Base-by-base conservation (phyloP, 1,140 invertebrate genomes). In the Drosophila micromelanica region DNA sequence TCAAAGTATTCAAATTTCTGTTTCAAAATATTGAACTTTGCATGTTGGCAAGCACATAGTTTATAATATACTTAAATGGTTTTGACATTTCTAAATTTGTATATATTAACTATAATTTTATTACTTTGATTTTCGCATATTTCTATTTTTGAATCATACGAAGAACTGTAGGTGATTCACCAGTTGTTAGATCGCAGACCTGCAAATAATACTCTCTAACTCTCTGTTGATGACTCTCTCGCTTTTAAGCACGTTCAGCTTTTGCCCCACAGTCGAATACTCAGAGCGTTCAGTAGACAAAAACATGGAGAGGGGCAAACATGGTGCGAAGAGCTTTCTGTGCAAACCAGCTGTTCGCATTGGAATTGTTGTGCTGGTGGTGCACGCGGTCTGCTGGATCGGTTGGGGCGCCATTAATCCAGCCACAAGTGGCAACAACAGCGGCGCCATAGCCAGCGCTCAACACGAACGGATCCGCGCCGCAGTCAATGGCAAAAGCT, bases 381-480 rank as follows among this genome's bases (percentile, higher is more conserved):
- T 86, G 17, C 82, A 86, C 20, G 65, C 82, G 5, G 56, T 76
- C 2, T 78, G 71, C 32, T 86, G 84, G 82, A 8, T 78, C 5
- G 82, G 82, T 5, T 86, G 82, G 82, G 82, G 60, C 56, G 60
- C 67, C 12, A 74, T 77, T 0, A 67, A 78, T 15, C 68, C 49
- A 30, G 64, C 46, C 27, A 20, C 60, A 6, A 76, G 38, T 8
- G 49, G 42, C 55, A 57, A 30, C 8, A 86, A 57, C 30, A 40
- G 20, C 6, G 40, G 38, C n/a, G 40, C 40, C 13, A 38, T 7
- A 4, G 51, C 38, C n/a, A 68, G 72, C 35, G 70, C 57, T 12
- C 45, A 78, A 6, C 74, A 87, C 7, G 78, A 85, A 20, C 62
- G 52, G 15, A 45, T 85, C 2, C 46, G 70, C 46, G 78, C 81